phyloP scores from a whole-genome alignment of 2,888 invertebrate species.

The Sinopyrophorus schimmeli region DNA sequence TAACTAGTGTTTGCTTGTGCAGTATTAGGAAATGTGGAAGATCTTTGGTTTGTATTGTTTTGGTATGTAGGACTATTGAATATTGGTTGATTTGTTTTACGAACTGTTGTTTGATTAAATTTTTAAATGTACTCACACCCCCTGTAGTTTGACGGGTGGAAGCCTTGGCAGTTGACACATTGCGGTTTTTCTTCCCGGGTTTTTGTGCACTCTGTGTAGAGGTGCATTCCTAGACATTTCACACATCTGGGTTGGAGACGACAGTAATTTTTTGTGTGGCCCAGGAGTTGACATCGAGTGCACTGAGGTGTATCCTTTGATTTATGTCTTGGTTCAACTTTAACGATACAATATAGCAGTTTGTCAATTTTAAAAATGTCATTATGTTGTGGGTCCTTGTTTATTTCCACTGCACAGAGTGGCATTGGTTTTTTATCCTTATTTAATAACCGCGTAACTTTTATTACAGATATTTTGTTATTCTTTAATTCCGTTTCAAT shows the following conservation, averaged over 20 bases:
- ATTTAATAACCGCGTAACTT: constrained; percentile 1
- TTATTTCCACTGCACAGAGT: constrained; percentile 1
- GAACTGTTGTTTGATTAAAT: background rate
- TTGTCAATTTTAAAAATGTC: constrained; percentile 1
- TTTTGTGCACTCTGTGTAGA: constrained; percentile 1
- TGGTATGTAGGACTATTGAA: constrained; percentile 2
- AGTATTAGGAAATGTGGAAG: background rate
- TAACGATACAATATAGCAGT: constrained; percentile 1
- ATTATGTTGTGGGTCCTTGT: background rate
- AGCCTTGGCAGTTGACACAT: background rate
- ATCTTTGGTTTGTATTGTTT: background rate
- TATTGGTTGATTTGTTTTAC: constrained; percentile 5
- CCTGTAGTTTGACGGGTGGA: background rate
- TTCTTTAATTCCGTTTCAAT: background rate
- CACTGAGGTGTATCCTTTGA: background rate
- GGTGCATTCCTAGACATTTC: background rate
- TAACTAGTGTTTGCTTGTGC: background rate
- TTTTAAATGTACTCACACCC: background rate
- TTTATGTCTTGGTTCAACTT: constrained; percentile 5
- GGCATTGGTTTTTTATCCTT: constrained; percentile 4
- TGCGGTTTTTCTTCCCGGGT: background rate
- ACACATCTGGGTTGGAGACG: constrained; percentile 4
- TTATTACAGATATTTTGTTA: background rate
- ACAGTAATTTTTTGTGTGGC: constrained; percentile 1
- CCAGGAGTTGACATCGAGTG: background rate